Conservation (phyloP, 2,113 vertebrate species). For the Brachyhypopomus gauderio region DNA sequence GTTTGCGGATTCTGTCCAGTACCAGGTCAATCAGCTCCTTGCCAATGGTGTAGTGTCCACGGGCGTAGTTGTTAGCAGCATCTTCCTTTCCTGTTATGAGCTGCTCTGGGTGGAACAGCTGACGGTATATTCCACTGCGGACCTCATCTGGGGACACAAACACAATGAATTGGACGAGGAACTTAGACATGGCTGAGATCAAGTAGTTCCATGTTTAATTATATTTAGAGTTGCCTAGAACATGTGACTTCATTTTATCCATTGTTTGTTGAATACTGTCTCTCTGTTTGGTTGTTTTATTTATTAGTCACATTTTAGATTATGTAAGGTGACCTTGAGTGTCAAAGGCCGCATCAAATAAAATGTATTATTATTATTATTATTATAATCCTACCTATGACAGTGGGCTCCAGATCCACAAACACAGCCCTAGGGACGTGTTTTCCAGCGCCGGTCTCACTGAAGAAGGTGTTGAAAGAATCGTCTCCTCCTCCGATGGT, state of each 20-base stretch:
- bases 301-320: too few relatives aligned
- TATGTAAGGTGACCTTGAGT: too few relatives aligned
- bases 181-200: background rate
- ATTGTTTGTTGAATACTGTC: too few relatives aligned
- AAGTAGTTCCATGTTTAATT: background rate
- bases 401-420: constrained; percentile 61
- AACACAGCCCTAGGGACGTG: constrained; percentile 60
- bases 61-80: constrained; percentile 70
- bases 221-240: too few relatives aligned
- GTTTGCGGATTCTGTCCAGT: constrained; percentile 57
- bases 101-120: too few relatives aligned
- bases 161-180: background rate
- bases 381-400: constrained; percentile 61
- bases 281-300: too few relatives aligned
- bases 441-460: constrained; percentile 60
- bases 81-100: constrained; percentile 63
- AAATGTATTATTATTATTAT: too few relatives aligned
- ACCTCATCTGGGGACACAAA: constrained; percentile 59
- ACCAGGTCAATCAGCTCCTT: constrained; percentile 62
- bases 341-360: too few relatives aligned
- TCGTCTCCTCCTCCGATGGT: constrained; percentile 53
- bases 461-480: constrained; percentile 63
- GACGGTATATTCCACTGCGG: constrained; percentile 56
- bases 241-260: too few relatives aligned
- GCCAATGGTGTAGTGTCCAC: constrained; percentile 67